Conservation (phyloP, 2,797 vertebrate species). For the Characodon lateralis region DNA sequence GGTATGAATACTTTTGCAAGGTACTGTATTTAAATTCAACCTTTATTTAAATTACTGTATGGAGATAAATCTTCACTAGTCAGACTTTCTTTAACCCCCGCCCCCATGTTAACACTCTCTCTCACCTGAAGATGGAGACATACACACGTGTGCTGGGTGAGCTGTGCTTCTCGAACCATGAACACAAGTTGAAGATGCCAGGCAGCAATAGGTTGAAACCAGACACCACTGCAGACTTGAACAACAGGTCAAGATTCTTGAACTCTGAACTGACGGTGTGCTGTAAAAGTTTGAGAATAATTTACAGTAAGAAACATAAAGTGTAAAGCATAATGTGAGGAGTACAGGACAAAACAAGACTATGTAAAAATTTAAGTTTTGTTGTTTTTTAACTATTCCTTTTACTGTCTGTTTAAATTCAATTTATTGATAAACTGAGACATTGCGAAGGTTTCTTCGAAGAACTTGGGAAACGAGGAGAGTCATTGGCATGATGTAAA, state of each 20-base stretch:
- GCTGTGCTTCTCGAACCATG: constrained; percentile 77
- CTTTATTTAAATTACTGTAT: too few relatives aligned
- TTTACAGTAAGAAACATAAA: background rate
- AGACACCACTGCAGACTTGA: constrained; percentile 81
- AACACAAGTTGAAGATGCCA: constrained; percentile 81
- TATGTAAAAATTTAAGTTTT: background rate
- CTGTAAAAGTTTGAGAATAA: constrained; percentile 21
- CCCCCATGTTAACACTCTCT: background rate
- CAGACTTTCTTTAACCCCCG: too few relatives aligned
- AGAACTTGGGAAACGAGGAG: background rate
- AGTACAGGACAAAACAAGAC: background rate
- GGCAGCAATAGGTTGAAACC: constrained; percentile 82
- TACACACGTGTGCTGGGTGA: constrained; percentile 79
- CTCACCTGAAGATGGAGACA: constrained; percentile 85
- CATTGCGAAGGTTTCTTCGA: background rate
- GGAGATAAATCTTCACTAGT: too few relatives aligned
- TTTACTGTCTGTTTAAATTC: background rate
- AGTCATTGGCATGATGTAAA: too few relatives aligned
- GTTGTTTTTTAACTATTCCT: background rate
- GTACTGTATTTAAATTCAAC: too few relatives aligned
- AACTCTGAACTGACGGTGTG: rapidly evolving
- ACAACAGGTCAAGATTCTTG: constrained; percentile 67
- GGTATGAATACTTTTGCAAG: too few relatives aligned
- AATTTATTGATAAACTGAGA: background rate
- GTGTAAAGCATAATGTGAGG: background rate